These are phyloP conservation scores for Polia nebulosa DNA, from an alignment of 2,888 invertebrate species.

Conservation along the genomic window DNA sequence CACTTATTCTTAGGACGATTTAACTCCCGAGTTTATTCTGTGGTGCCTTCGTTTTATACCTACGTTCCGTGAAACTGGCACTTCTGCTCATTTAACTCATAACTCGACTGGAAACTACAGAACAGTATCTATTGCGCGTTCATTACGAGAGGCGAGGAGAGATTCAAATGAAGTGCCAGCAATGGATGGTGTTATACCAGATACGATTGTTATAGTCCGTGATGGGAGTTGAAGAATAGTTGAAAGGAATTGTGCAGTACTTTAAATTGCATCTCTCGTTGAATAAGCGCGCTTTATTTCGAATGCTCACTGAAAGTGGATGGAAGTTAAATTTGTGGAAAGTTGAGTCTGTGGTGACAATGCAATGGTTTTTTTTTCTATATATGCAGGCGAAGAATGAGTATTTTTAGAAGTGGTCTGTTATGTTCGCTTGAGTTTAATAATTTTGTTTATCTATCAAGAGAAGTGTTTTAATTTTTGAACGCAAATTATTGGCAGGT, in stretches of 20 bases:
- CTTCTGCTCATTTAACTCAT: constrained; percentile 57
- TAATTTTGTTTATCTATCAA: neutral
- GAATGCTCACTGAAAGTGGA: constrained; percentile 53
- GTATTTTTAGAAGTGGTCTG: constrained; percentile 19
- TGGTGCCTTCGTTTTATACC: constrained; percentile 58
- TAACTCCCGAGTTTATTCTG: constrained; percentile 66
- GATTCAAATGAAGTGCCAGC: constrained; percentile 25
- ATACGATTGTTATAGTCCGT: constrained; percentile 29
- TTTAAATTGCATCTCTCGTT: constrained; percentile 69
- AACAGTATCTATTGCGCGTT: constrained; percentile 53
- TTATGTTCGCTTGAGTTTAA: constrained; percentile 11
- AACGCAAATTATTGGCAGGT: neutral
- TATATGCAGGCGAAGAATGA: neutral
- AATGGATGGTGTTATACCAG: constrained; percentile 41
- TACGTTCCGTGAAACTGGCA: constrained; percentile 55
- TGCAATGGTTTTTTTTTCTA: constrained; percentile 28
- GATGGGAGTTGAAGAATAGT: constrained; percentile 39
- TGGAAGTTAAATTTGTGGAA: constrained; percentile 63
- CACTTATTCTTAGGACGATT: constrained; percentile 63
- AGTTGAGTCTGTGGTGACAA: constrained; percentile 51
- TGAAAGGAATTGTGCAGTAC: constrained; percentile 64
- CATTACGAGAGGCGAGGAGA: constrained; percentile 6
- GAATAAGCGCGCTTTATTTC: constrained; percentile 62
- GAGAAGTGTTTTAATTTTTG: neutral
- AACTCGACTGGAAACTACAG: constrained; percentile 32